These are phyloP conservation scores for Troides helena DNA, from an alignment of 2,888 invertebrate species.

Conservation along the genomic window DNA sequence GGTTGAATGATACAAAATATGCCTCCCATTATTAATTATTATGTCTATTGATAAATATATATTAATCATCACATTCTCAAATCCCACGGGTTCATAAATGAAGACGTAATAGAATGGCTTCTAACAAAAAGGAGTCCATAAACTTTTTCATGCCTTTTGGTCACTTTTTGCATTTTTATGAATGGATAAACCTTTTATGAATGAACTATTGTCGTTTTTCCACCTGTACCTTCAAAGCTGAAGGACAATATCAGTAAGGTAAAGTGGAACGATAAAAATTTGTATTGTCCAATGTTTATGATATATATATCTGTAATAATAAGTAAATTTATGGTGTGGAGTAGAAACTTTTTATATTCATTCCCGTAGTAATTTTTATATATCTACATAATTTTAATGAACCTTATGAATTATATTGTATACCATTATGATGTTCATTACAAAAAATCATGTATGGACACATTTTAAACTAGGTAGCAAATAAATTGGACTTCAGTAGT, in stretches of 20 bases:
- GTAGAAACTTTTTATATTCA: neutral
- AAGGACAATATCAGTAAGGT: slow-evolving; percentile 36
- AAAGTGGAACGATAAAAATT: slow-evolving; percentile 64
- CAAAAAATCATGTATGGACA: too few species aligned
- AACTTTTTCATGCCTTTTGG: slow-evolving; percentile 39
- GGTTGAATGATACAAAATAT: slow-evolving; percentile 1
- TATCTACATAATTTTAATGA: neutral
- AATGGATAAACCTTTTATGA: slow-evolving; percentile 58
- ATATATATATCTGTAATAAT: slow-evolving; percentile 40
- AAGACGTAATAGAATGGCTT: slow-evolving; percentile 66
- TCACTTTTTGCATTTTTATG: slow-evolving; percentile 53
- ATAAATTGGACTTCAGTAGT: too few species aligned
- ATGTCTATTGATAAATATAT: slow-evolving; percentile 44
- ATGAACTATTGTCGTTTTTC: slow-evolving; percentile 47
- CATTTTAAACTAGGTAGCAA: too few species aligned
- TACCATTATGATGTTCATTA: too few species aligned
- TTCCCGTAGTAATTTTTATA: neutral
- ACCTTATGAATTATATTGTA: neutral
- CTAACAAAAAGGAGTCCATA: slow-evolving; percentile 46
- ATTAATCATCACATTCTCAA: slow-evolving; percentile 54
- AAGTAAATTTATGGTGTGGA: slow-evolving; percentile 22
- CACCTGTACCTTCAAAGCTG: slow-evolving; percentile 52
- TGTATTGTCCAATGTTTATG: slow-evolving; percentile 72
- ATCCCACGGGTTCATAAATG: slow-evolving; percentile 70
- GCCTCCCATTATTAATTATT: slow-evolving; percentile 15